Percentiles rank a stretch among this genome's conserved stretches.
phyloP scores from a whole-genome alignment of 2,888 invertebrate genomes.

The Hydrotaea diabolus region DNA sequence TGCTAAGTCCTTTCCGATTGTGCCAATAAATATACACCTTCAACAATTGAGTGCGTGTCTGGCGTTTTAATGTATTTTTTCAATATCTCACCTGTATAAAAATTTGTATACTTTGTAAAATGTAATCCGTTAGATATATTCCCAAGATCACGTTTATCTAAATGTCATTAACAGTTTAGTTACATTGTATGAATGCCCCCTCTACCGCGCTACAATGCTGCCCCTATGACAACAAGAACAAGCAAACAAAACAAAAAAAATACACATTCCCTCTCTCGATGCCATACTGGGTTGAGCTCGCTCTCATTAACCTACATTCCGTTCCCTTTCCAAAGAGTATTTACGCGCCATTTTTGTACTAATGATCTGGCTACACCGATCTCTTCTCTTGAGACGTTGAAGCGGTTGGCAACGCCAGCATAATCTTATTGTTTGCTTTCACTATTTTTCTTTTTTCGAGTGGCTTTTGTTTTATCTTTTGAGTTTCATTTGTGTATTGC shows the following conservation, averaged over 20 bases:
- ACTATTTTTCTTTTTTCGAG: constrained; percentile 42
- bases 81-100: too few relatives aligned
- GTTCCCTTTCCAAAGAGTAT: neutral
- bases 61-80: neutral
- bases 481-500: constrained; percentile 8
- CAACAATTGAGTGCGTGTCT: too few relatives aligned
- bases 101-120: too few relatives aligned
- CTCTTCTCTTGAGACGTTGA: neutral
- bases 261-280: neutral
- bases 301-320: constrained; percentile 44
- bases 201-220: too few relatives aligned
- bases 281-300: neutral
- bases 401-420: constrained; percentile 42
- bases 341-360: constrained; percentile 58
- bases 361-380: constrained; percentile 45
- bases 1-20: too few relatives aligned
- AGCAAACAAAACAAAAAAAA: neutral
- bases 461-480: constrained; percentile 43
- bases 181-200: neutral
- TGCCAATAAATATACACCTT: too few relatives aligned
- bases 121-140: neutral
- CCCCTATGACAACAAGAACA: constrained; percentile 1
- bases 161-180: constrained; percentile 11
- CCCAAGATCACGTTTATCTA: constrained; percentile 11
- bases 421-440: constrained; percentile 53